These are phyloP conservation scores for Diabrotica balteata DNA, from an alignment of 2,888 invertebrate species.

Conservation along the genomic window DNA sequence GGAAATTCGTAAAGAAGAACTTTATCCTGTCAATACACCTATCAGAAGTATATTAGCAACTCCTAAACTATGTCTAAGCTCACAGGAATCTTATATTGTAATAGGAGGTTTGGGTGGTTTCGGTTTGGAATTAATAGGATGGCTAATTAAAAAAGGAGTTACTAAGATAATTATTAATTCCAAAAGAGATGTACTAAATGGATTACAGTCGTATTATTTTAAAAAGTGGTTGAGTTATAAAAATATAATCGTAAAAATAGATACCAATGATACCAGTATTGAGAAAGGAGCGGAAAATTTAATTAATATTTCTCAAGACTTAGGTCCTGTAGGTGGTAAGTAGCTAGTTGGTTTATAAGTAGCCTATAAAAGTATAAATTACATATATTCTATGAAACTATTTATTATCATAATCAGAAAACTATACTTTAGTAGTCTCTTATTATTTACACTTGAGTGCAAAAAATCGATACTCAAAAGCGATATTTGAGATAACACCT, in stretches of 20 bases:
- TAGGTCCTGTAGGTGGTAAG: slow-evolving; percentile 66
- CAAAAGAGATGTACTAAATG: slow-evolving; percentile 65
- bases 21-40: slow-evolving; percentile 17
- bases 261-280: slow-evolving; percentile 57
- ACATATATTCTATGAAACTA: too few species aligned
- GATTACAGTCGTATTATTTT: slow-evolving; percentile 67
- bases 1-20: slow-evolving; percentile 50
- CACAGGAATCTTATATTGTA: slow-evolving; percentile 52
- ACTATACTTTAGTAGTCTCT: too few species aligned
- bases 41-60: slow-evolving; percentile 35
- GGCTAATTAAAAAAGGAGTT: slow-evolving; percentile 68
- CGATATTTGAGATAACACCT: too few species aligned
- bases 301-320: slow-evolving; percentile 54
- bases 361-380: too few species aligned
- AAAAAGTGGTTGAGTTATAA: slow-evolving; percentile 41
- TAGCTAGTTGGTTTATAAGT: too few species aligned
- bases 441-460: too few species aligned
- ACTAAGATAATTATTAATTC: slow-evolving; percentile 67
- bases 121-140: slow-evolving; percentile 68
- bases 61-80: slow-evolving; percentile 45
- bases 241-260: slow-evolving; percentile 57
- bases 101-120: slow-evolving; percentile 72
- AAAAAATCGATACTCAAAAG: too few species aligned
- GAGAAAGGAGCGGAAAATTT: slow-evolving; percentile 58
- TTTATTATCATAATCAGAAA: too few species aligned